These are phyloP conservation scores for Puntigrus tetrazona DNA, from an alignment of 2,113 vertebrate genomes.

Conservation along the genomic window DNA sequence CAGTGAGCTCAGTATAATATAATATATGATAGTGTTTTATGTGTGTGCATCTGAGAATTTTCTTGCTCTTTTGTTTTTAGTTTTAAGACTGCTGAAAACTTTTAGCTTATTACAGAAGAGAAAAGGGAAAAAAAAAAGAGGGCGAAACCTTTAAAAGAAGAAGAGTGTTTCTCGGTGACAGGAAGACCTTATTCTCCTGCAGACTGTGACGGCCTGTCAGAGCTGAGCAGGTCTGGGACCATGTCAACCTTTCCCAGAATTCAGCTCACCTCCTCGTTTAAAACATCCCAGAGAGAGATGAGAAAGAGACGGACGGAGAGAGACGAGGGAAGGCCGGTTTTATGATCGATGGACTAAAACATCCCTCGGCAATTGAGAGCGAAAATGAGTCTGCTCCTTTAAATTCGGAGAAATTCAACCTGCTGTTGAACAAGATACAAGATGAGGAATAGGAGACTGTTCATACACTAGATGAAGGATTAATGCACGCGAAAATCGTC, in stretches of 20 bases:
- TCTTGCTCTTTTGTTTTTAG: too few relatives aligned
- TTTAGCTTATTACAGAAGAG: neutral
- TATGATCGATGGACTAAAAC: slow-evolving; percentile 14
- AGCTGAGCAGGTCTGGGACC: neutral
- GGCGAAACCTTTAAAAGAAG: neutral
- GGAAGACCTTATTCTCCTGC: slow-evolving; percentile 10
- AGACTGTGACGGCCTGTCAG: slow-evolving; percentile 8
- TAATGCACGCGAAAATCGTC: neutral
- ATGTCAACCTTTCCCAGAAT: slow-evolving; percentile 11
- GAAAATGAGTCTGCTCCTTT: slow-evolving; percentile 8
- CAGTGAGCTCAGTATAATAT: neutral
- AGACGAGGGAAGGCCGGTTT: neutral
- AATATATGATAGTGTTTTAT: neutral
- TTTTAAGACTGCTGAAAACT: neutral
- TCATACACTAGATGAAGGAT: neutral
- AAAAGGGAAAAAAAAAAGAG: neutral
- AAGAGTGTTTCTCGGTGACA: neutral
- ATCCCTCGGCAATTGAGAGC: neutral
- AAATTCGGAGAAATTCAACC: neutral
- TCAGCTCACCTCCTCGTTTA: slow-evolving; percentile 25
- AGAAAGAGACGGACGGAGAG: too few relatives aligned
- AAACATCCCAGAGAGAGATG: neutral
- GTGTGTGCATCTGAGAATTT: neutral
- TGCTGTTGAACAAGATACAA: neutral
- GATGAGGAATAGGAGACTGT: neutral